Percentiles rank a stretch among this genome's conserved stretches.
Evolutionary conservation across 2,797 vertebrate genomes (phyloP).

Genomic region (Lates japonicus): DNA sequence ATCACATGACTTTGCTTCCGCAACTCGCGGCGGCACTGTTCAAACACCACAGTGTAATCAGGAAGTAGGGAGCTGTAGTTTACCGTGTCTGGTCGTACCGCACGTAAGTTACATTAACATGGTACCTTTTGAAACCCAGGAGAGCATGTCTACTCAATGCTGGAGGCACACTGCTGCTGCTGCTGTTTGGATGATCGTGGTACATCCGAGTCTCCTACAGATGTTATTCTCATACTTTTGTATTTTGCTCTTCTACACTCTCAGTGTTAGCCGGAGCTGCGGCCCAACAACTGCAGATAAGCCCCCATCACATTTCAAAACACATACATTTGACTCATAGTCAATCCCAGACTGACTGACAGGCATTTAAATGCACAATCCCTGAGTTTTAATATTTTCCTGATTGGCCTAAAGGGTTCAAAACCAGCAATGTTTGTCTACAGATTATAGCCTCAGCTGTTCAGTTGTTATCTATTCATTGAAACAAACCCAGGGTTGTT

Average conservation of each 20-base stretch:
- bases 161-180: constrained; percentile 27
- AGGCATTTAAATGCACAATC: neutral
- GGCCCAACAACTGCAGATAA: neutral
- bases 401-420: neutral
- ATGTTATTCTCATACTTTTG: neutral
- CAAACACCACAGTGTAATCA: neutral
- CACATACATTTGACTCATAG: neutral
- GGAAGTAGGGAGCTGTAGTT: neutral
- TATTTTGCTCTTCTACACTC: neutral
- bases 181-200: constrained; percentile 69
- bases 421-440: neutral
- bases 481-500: neutral
- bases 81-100: fast-evolving
- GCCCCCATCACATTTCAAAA: neutral
- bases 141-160: constrained; percentile 29
- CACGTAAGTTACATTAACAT: fast-evolving
- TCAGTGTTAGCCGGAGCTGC: neutral
- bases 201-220: constrained; percentile 19
- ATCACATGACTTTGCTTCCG: constrained; percentile 79
- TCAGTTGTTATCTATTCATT: neutral
- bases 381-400: neutral
- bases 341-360: neutral
- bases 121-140: no score
- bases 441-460: neutral
- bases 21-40: constrained; percentile 41